Evolutionary conservation across 2,888 invertebrate species (phyloP).

Genomic region (Drosophila meridiana): DNA sequence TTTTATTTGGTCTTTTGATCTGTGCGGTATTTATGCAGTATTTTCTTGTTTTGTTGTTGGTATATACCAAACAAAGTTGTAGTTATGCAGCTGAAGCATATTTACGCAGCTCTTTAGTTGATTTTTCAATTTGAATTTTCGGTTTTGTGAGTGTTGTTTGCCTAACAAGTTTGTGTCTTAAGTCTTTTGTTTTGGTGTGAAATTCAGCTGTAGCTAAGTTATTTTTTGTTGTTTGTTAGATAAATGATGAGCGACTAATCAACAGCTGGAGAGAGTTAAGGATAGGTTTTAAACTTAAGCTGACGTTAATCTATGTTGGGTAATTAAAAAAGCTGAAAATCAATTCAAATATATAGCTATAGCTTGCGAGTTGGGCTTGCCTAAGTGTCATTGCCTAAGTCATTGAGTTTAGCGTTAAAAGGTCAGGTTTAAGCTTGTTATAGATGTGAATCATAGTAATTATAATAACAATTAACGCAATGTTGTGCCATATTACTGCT

Average conservation of each 20-base stretch:
- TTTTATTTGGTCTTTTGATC: constrained; percentile 37
- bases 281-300: neutral
- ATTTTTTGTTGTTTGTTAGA: constrained; percentile 5
- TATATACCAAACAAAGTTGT: constrained; percentile 5
- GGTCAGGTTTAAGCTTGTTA: neutral
- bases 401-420: constrained; percentile 1
- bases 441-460: neutral
- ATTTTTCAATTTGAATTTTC: constrained; percentile 10
- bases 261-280: constrained; percentile 10
- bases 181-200: constrained; percentile 60
- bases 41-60: neutral
- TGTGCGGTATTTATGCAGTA: constrained; percentile 28
- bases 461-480: constrained; percentile 9
- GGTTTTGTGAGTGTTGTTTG: neutral
- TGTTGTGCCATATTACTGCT: neutral
- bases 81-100: constrained; percentile 18
- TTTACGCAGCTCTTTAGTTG: constrained; percentile 27
- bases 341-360: neutral
- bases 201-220: constrained; percentile 2
- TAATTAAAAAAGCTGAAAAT: constrained; percentile 3
- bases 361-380: neutral
- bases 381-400: neutral
- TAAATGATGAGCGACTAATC: neutral
- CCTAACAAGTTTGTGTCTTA: constrained; percentile 54
- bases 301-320: constrained; percentile 5